Conservation (phyloP, 2,113 vertebrate species). For the Porphyrio hochstetteri region DNA sequence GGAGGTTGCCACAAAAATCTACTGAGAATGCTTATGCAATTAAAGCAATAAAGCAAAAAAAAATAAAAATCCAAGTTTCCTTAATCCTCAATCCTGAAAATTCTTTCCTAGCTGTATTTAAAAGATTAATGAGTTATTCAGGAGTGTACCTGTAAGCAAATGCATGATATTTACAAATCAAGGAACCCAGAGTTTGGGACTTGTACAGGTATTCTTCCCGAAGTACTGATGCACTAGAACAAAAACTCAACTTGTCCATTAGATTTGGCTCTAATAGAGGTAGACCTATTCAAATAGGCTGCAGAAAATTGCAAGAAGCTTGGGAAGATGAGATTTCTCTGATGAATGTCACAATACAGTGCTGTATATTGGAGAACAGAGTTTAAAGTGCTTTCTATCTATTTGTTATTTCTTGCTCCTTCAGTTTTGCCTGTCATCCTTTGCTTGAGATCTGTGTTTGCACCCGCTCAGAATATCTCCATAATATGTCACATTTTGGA, state of each 20-base stretch:
- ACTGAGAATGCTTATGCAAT: background rate
- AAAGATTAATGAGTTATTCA: background rate
- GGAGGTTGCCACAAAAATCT: background rate
- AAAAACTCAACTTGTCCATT: background rate
- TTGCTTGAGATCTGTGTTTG: background rate
- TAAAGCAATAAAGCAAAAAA: background rate
- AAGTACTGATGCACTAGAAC: background rate
- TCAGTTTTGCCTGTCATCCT: background rate
- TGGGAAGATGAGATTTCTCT: conserved; percentile 31
- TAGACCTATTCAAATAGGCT: background rate
- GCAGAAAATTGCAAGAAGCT: conserved; percentile 3
- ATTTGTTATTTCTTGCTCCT: background rate
- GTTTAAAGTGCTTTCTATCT: background rate
- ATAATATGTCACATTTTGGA: background rate
- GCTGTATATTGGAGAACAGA: background rate
- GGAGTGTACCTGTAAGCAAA: background rate
- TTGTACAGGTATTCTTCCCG: background rate
- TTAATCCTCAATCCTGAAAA: background rate
- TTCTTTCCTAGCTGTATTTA: background rate
- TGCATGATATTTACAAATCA: background rate
- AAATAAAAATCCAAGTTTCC: background rate
- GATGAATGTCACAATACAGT: conserved; percentile 2
- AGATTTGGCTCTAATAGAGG: background rate
- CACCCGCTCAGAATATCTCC: background rate
- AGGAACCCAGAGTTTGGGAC: background rate